phyloP scores from a whole-genome alignment of 1,140 invertebrate genomes.

The Ceratina japonica region DNA sequence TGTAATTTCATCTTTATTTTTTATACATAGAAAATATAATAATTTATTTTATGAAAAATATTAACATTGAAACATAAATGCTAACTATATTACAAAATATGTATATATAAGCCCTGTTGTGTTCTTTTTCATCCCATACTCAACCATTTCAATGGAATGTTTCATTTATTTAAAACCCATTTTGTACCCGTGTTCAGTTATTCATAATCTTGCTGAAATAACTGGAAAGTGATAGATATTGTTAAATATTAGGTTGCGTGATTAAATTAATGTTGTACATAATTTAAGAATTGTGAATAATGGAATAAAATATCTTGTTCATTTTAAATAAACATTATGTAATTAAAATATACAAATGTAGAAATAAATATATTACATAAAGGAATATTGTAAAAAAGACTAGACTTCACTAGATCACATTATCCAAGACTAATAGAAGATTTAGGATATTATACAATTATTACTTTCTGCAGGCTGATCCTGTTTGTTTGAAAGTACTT shows the following conservation, averaged over 20 bases:
- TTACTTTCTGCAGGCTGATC: conserved; percentile 41
- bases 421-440: conserved; percentile 30
- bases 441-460: conserved; percentile 63
- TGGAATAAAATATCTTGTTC: neutral
- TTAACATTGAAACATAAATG: conserved; percentile 14
- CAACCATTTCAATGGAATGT: conserved; percentile 14
- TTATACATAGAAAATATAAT: conserved; percentile 2
- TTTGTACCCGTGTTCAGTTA: neutral
- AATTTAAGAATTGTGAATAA: neutral
- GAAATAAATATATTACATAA: neutral
- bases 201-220: conserved; percentile 57
- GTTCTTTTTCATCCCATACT: neutral
- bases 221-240: conserved; percentile 3
- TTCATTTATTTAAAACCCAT: conserved; percentile 20
- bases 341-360: conserved; percentile 1
- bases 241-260: conserved; percentile 19
- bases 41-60: neutral
- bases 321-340: neutral
- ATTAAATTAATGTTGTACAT: neutral
- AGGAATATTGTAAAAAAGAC: neutral
- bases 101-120: conserved; percentile 3
- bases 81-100: conserved; percentile 18
- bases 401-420: neutral
- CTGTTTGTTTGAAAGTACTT: conserved; percentile 52
- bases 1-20: neutral